A percentile compares a stretch with the other conserved stretches of the same genome.
Conservation (phyloP, 2,797 vertebrate species). For the Triplophysa yarkandensis region DNA sequence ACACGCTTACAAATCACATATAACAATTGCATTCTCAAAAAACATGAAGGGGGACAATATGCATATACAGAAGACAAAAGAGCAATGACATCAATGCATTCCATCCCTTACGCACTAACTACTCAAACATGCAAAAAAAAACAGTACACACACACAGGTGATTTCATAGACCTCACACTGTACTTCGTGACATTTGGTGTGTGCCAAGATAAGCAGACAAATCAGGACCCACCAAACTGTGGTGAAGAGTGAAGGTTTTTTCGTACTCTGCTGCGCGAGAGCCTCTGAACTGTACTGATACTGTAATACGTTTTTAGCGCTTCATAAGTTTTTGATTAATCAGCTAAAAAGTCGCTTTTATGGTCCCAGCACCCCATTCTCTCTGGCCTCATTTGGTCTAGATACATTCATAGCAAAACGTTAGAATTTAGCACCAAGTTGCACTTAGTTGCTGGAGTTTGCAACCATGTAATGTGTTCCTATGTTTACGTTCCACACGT, state of each 20-base stretch:
- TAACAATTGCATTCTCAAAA: conserved; percentile 2
- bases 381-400: neutral
- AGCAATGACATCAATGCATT: conserved; percentile 14
- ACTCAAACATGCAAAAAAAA: neutral
- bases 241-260: conserved; percentile 37
- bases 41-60: neutral
- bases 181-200: conserved; percentile 32
- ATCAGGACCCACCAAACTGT: conserved; percentile 33
- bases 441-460: conserved; percentile 8
- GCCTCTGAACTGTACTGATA: neutral
- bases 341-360: neutral
- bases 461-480: neutral
- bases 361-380: neutral
- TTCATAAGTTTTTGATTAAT: conserved; percentile 2
- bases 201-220: conserved; percentile 50
- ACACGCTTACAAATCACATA: conserved; percentile 23
- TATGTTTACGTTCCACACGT: conserved; percentile 7
- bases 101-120: neutral
- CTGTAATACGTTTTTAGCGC: neutral
- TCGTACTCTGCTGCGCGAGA: conserved; percentile 17
- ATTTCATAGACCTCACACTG: conserved; percentile 40
- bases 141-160: conserved; percentile 22
- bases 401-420: neutral
- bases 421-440: neutral
- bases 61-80: conserved; percentile 1